These are phyloP conservation scores for Periphyllus acericola DNA, from an alignment of 2,888 invertebrate species.

Conservation along the genomic window DNA sequence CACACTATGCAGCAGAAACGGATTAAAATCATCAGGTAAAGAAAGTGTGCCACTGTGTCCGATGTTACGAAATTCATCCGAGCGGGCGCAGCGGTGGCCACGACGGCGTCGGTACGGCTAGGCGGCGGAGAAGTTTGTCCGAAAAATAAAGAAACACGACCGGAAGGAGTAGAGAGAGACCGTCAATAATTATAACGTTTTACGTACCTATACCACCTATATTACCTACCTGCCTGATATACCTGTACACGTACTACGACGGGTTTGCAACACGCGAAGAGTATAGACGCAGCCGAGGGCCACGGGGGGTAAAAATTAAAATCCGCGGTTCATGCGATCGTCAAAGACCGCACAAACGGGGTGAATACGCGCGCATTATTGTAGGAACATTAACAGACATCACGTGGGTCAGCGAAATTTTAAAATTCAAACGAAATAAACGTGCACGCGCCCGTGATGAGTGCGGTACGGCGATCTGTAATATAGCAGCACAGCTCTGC, in stretches of 20 bases:
- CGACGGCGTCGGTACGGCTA: slow-evolving; percentile 32
- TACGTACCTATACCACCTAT: neutral
- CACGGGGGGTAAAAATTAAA: neutral
- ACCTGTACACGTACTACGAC: neutral
- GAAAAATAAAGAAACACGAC: slow-evolving; percentile 21
- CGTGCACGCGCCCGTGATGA: slow-evolving; percentile 6
- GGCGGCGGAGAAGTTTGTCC: neutral
- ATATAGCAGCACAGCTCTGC: neutral
- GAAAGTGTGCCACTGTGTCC: slow-evolving; percentile 50
- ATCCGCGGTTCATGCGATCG: neutral
- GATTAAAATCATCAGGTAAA: neutral
- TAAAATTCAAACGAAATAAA: slow-evolving; percentile 17
- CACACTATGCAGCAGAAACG: neutral
- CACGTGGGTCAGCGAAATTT: slow-evolving; percentile 27
- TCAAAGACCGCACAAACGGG: neutral
- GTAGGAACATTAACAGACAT: neutral
- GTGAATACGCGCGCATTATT: neutral
- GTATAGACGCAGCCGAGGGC: neutral
- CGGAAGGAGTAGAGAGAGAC: slow-evolving; percentile 18
- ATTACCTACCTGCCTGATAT: neutral
- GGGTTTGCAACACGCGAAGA: neutral
- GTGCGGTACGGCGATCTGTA: neutral
- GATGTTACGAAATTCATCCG: slow-evolving; percentile 37
- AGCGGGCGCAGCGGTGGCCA: neutral
- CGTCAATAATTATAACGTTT: neutral